Conservation (phyloP, 2,797 vertebrate species). For the Gymnocypris eckloni region DNA sequence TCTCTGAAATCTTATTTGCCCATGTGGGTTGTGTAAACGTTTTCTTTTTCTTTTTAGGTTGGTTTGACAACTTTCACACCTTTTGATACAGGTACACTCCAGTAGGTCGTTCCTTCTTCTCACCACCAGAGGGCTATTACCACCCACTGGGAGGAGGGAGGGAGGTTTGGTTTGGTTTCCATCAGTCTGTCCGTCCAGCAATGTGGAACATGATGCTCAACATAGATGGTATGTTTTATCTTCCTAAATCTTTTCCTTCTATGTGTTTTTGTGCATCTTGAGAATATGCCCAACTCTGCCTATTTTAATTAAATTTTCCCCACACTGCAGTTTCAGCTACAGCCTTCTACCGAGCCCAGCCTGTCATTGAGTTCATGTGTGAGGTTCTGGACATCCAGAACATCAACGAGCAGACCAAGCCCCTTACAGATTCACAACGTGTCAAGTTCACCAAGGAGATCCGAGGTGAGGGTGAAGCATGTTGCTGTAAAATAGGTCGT, state of each 20-base stretch:
- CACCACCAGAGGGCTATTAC: slow-evolving; percentile 97
- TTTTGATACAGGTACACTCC: slow-evolving; percentile 90
- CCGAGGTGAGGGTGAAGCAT: slow-evolving; percentile 81
- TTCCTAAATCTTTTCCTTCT: neutral
- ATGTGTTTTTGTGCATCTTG: neutral
- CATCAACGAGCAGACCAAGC: slow-evolving; percentile 98
- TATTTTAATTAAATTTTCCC: neutral
- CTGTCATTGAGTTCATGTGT: slow-evolving; percentile 99
- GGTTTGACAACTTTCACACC: neutral
- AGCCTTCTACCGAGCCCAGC: slow-evolving; percentile 98
- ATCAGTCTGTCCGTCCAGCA: slow-evolving; percentile 94
- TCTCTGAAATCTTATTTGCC: neutral
- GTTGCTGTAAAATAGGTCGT: neutral
- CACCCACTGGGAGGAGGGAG: slow-evolving; percentile 93
- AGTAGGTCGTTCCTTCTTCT: slow-evolving; percentile 97
- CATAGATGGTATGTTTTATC: slow-evolving; percentile 86
- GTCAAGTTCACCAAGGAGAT: slow-evolving; percentile 99
- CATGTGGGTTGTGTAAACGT: too few relatives aligned
- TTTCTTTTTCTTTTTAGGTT: neutral
- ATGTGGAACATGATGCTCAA: slow-evolving; percentile 99
- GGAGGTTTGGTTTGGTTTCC: slow-evolving; percentile 97
- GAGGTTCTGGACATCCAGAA: slow-evolving; percentile 98
- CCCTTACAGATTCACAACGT: slow-evolving; percentile 96
- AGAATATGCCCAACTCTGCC: neutral
- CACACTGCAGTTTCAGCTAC: slow-evolving; percentile 90